Base-by-base conservation (phyloP, 2,113 vertebrate species). In the Choloepus hoffmanni region DNA sequence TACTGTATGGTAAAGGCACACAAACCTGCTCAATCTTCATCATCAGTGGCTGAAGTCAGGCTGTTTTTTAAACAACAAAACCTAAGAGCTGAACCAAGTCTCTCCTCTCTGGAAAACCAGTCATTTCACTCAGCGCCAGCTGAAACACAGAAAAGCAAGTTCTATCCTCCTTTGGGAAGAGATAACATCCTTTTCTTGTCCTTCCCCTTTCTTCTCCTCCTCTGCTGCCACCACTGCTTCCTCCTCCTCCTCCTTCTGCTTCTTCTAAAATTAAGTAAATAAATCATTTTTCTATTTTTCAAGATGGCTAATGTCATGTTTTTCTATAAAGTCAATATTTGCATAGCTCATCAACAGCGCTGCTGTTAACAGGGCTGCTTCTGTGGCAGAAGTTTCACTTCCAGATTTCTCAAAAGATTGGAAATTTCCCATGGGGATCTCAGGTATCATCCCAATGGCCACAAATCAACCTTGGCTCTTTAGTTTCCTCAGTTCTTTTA, bases 401-500 rank as follows among this genome's bases (percentile, higher is more conserved):
- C 98, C 97, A 96, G 95, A 73, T 97, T 93, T 97, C 97, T 98
- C 95, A 97, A 98, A 98, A 99, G 98, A 98, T 98, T 99, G 97
- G 98, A 99, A 98, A 98, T 98, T 98, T 99, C 98, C 98, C 98
- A 98, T 98, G 98, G 98, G 96, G 98, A 98, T 98, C 95, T 98
- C 98, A 98, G 97, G 97, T 98, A 98, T 97, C 95, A 96, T 98
- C 81, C 96, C 81, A 96, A 95, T 93, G 85, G 95, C 96, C 82
- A 89, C 68, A 94, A 96, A 98, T 98, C 99, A 99, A 98, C 98
- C 98, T 97, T 99, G 99, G 88, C 99, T 99, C 98, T 99, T 99
- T 60, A 99, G 98, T 98, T 99, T 99, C 83, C 99, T 99, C 79
- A 99, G 98, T 97, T 99, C 99, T 98, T 99, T 99, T 72, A 98